A percentile compares a stretch with the other conserved stretches of the same genome.
phyloP scores from a whole-genome alignment of 2,888 invertebrate species.

The Ypsolopha scabrella region DNA sequence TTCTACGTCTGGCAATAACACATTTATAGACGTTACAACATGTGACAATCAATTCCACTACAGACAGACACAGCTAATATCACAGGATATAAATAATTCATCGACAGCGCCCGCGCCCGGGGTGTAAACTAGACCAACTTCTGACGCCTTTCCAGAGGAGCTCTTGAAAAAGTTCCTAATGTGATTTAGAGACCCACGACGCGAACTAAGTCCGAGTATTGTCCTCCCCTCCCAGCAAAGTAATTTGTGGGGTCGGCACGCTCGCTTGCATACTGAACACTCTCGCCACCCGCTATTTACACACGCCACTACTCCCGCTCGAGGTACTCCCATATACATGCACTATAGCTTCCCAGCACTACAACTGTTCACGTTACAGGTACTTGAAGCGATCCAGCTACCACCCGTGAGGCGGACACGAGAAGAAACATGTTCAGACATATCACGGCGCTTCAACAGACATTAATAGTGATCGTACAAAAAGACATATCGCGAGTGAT shows the following conservation, averaged over 20 bases:
- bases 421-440: slow-evolving; percentile 32
- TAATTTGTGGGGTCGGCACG: slow-evolving; percentile 33
- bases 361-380: slow-evolving; percentile 26
- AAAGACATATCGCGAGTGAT: slow-evolving; percentile 27
- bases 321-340: neutral
- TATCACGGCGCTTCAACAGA: slow-evolving; percentile 12
- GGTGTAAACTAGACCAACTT: slow-evolving; percentile 9
- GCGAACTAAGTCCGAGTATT: slow-evolving; percentile 23
- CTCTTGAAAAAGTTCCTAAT: slow-evolving; percentile 42
- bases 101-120: slow-evolving; percentile 17
- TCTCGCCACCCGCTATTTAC: slow-evolving; percentile 17
- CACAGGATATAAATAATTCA: slow-evolving; percentile 39
- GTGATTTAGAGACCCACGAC: slow-evolving; percentile 28
- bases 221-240: slow-evolving; percentile 19
- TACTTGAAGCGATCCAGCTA: slow-evolving; percentile 14
- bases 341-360: neutral
- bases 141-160: slow-evolving; percentile 12
- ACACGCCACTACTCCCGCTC: slow-evolving; percentile 8
- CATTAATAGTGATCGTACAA: neutral
- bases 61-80: slow-evolving; percentile 27
- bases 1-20: slow-evolving; percentile 33
- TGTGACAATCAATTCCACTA: slow-evolving; percentile 28
- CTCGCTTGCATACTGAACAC: slow-evolving; percentile 29
- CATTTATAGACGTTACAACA: slow-evolving; percentile 22
- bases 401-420: slow-evolving; percentile 9